Conservation (phyloP, 2,888 invertebrate species). For the Piscicola geometra region DNA sequence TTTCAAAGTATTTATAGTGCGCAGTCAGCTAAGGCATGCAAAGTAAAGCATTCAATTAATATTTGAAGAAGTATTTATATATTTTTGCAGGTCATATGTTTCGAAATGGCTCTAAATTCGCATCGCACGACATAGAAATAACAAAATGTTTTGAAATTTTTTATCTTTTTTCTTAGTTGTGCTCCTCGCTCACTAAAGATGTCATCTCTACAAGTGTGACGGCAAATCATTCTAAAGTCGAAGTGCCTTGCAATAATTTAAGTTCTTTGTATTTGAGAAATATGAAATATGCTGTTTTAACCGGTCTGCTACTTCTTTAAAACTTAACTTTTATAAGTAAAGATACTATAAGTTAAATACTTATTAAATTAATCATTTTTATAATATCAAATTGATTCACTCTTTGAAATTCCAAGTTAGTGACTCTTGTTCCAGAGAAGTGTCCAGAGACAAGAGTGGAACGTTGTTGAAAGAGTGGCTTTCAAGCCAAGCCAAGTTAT, state of each 20-base stretch:
- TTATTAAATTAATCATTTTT: background rate
- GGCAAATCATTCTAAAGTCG: too few species aligned
- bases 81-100: too few species aligned
- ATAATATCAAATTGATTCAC: background rate
- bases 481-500: background rate
- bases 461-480: background rate
- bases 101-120: too few species aligned
- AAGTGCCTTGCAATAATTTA: background rate
- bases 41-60: too few species aligned
- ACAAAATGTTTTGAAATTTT: background rate
- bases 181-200: too few species aligned
- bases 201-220: too few species aligned
- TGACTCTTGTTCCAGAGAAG: background rate
- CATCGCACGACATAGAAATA: conserved; percentile 10
- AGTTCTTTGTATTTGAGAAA: background rate
- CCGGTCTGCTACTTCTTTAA: background rate
- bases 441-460: conserved; percentile 7
- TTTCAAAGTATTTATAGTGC: too few species aligned
- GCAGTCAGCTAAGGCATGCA: too few species aligned
- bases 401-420: background rate
- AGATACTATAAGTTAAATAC: too few species aligned
- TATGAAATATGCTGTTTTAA: background rate
- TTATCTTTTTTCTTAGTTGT: too few species aligned
- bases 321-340: too few species aligned
- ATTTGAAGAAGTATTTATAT: too few species aligned